Evolutionary conservation across 2,797 vertebrate species (phyloP).

Genomic region (Pempheris klunzingeri): DNA sequence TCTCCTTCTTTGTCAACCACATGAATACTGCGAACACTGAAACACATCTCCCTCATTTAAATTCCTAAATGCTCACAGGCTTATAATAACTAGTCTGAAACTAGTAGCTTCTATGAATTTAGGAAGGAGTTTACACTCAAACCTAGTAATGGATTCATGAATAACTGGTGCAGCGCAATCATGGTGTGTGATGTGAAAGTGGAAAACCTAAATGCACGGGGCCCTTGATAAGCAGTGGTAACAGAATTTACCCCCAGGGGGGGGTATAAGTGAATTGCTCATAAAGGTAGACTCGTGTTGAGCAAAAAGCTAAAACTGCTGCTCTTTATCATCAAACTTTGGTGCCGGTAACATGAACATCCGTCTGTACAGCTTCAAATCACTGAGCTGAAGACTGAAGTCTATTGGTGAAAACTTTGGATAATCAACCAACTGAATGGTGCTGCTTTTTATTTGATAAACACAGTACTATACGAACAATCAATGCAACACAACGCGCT

Average conservation of each 20-base stretch:
- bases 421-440: conserved; percentile 69
- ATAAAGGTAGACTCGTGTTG: neutral
- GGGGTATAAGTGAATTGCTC: conserved; percentile 1
- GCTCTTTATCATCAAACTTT: conserved; percentile 21
- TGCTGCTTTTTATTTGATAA: conserved; percentile 74
- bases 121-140: neutral
- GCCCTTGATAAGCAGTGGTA: neutral
- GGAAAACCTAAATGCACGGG: neutral
- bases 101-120: neutral
- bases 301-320: conserved; percentile 27
- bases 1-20: neutral
- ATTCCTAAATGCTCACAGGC: neutral
- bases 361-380: conserved; percentile 32
- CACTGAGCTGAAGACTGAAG: conserved; percentile 35
- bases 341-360: conserved; percentile 20
- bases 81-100: neutral
- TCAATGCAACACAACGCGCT: conserved; percentile 62
- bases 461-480: conserved; percentile 66
- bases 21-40: neutral
- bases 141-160: conserved; percentile 9
- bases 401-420: conserved; percentile 48
- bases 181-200: conserved; percentile 10
- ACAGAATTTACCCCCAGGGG: neutral
- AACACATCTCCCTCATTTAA: neutral
- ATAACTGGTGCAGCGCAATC: conserved; percentile 21